Evolutionary conservation across 2,113 vertebrate species (phyloP), one percentile per base, ranked within the genome.

Genomic region (Callaeas wilsoni): DNA sequence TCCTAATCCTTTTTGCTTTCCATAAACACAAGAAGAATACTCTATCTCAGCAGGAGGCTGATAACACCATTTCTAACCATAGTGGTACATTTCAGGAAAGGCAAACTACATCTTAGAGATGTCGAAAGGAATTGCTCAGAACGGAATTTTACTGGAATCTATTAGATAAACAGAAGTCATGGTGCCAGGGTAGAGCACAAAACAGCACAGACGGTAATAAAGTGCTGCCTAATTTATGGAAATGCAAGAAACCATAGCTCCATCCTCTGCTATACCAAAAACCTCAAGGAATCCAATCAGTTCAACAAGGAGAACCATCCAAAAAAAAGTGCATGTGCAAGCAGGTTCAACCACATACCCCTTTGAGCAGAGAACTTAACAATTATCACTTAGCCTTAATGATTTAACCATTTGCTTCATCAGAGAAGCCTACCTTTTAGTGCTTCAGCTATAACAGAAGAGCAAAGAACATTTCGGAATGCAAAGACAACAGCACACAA

Each of bases 401-500:
- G 10, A 79, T 69, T 71, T 42, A 70, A 71, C 9, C 53, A 35
- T 35, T 21, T 30, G 17, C 18, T 62, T 77, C 29, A 39, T 47
- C 44, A 90, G 42, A 85, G n/a, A 70, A 73, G 75, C 53, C 29
- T 26, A 39, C 8, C 30, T 80, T 94, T 47, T 29, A 62, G 50
- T 47, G 50, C 32, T 93, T 74, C 47, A 84, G 27, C 39, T 70
- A 1, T 8, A 90, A 49, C 0, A 81, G 23, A 90, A 81, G 14
- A 78, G 27, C 13, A 87, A 87, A 53, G 26, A 82, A 55, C 56
- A 30, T 30, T 91, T 79, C 59, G 33, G 65, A 94, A 95, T 53
- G 20, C 52, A 90, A 78, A 63, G 67, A 84, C 44, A 75, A 52
- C 33, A 79, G 69, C 56, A 77, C 59, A 98, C 98, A 93, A 82